Evolutionary conservation across 2,113 vertebrate genomes (phyloP), one percentile per base, ranked within the genome.

Genomic region (Nothoprocta perdicaria): DNA sequence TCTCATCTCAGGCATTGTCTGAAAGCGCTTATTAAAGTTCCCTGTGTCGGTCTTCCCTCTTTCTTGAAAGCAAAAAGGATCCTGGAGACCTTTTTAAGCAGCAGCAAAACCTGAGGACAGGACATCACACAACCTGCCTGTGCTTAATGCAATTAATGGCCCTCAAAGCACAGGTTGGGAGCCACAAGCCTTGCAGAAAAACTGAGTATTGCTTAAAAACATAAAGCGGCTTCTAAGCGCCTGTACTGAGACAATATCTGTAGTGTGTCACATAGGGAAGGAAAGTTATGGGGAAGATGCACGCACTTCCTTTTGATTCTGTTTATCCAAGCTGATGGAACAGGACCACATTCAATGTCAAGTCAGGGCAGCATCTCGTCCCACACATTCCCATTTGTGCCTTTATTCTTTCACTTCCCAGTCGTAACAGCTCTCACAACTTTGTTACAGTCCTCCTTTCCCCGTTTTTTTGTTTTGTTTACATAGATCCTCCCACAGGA

Each of bases 351-450:
- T 50, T 19, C 18, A 12, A 19, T 71, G 50, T 43, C 41, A 67
- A 31, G 79, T 24, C n/a, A 43, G 45, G 55, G 63, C 29, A 87
- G 72, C 48, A 58, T 11, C 63, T 79, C 53, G 46, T 21, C 61
- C 69, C 58, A 71, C 12, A 35, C 19, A 73, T 10, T 13, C 29
- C 1, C 2, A 45, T 7, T 58, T 62, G 27, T 21, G 60, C 10
- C 66, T 71, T 53, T 16, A 71, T 2, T 35, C 61, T 55, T 84
- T 13, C 9, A 14, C 19, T 21, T 53, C 53, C 50, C 2, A 3
- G 6, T 8, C 43, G 2, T 13, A 76, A 68, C 16, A 57, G 10
- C 1, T 26, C 22, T 31, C 9, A 7, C 0, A 4, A 3, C 10
- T 38, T 27, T 68, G 10, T 38, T 67, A 58, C 21, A 35, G 45